Base-by-base conservation (phyloP, 2,888 invertebrate genomes). In the Idaea aversata region DNA sequence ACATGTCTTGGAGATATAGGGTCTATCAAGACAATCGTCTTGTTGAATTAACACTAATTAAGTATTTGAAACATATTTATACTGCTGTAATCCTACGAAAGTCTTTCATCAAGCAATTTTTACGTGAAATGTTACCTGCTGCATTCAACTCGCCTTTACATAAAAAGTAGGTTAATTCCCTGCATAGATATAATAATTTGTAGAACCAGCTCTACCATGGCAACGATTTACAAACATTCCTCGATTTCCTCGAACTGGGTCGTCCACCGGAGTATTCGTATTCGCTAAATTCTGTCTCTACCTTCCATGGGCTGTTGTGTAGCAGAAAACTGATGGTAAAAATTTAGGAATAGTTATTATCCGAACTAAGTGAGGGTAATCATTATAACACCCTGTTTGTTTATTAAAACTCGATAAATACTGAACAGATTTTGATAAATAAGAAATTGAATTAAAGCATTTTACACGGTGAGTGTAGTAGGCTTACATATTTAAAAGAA, bases 211-310 rank as follows among this genome's bases (percentile, higher is more conserved):
- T n/a, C 61, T 60, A 75, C 77, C 86, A 88, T 89, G 80, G 86
- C 80, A 87, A 90, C 89, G 74, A 74, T 73, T 72, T 70, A 77
- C 85, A 88, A 90, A 90, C 90, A 90, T 86, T 87, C 83, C 80
- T 64, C 62, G 73, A 70, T 47, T 36, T 47, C 13, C 47, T 47
- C 47, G 47, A 86, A 78, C 80, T 84, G 74, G 85, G 85, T 84
- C 63, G 61, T 62, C 67, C 66, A 68, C 67, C 67, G n/a, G 70
- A 71, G 65, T 72, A 77, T 78, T 77, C 69, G 65, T 72, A 77
- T 78, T 77, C 69, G 78, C 79, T 77, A 80, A 80, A 81, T 82
- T 81, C 75, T 74, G 66, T 69, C 71, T 69, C 68, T 67, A 65
- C 47, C 47, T 47, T 47, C 47, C 4, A 13, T 47, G 47, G 47